Evolutionary conservation across 2,113 vertebrate genomes (phyloP).

Genomic region (Aplodontia rufa): DNA sequence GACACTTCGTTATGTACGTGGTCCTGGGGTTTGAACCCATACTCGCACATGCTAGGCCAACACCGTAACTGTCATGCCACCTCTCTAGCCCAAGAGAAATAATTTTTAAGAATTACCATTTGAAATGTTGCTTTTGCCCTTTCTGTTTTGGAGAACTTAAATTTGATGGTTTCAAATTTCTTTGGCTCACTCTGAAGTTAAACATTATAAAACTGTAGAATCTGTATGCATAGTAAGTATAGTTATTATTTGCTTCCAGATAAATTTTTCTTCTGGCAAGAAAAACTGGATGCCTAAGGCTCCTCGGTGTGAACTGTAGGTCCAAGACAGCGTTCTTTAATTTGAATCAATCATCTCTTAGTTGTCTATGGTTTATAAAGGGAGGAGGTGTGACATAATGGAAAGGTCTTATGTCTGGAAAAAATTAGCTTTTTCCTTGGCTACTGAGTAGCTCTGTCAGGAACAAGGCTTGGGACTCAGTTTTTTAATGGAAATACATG

Average conservation of each 20-base stretch:
- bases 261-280: not conserved
- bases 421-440: not conserved
- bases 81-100: no score
- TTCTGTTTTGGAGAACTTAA: not conserved
- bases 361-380: not conserved
- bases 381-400: not conserved
- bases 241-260: not conserved
- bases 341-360: not conserved
- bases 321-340: not conserved
- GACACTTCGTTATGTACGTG: no score
- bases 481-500: not conserved
- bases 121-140: conserved; percentile 21
- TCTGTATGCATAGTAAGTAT: not conserved
- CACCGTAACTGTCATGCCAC: no score
- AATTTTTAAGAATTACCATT: not conserved
- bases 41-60: no score
- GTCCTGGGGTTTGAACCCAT: no score
- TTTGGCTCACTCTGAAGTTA: not conserved
- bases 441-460: not conserved
- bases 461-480: not conserved
- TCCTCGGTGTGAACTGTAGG: not conserved
- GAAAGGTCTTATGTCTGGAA: not conserved
- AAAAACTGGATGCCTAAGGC: not conserved
- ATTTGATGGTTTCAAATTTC: conserved; percentile 19
- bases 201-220: not conserved